These are phyloP conservation scores for Thereva nobilitata DNA, from an alignment of 2,888 invertebrate genomes.

Conservation along the genomic window DNA sequence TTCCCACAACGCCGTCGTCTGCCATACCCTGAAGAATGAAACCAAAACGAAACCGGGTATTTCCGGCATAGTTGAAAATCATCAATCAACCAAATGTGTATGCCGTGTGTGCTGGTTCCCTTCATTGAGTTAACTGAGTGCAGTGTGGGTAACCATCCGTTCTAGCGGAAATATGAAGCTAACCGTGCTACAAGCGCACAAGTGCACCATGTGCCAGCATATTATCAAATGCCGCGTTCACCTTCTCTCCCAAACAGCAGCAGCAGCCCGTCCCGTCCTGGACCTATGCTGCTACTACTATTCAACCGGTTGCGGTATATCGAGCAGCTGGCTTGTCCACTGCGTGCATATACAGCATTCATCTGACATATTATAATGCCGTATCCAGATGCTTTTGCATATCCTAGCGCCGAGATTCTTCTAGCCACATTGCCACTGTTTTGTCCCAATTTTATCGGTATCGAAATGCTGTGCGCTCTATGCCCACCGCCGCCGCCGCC, in stretches of 20 bases:
- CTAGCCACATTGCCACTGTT: background rate
- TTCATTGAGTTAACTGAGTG: conserved; percentile 25
- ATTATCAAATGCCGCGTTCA: conserved; percentile 23
- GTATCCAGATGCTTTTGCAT: background rate
- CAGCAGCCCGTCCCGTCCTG: too few species aligned
- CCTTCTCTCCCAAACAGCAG: background rate
- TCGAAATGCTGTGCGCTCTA: background rate
- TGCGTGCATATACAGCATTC: conserved; percentile 9
- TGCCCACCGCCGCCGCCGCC: background rate
- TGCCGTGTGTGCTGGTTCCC: conserved; percentile 2
- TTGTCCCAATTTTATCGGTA: background rate
- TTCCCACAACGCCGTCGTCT: conserved; percentile 12
- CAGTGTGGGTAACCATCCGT: conserved; percentile 25
- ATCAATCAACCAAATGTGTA: conserved; percentile 33
- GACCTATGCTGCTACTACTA: background rate
- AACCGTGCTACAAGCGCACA: background rate
- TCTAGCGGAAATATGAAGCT: conserved; percentile 18
- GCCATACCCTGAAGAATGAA: conserved; percentile 4
- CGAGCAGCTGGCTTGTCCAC: conserved; percentile 6
- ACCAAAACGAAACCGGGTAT: conserved; percentile 3
- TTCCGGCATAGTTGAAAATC: conserved; percentile 21
- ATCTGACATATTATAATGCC: background rate
- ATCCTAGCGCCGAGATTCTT: background rate
- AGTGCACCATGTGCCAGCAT: background rate
- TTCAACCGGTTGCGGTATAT: conserved; percentile 13